Conservation (phyloP, 2,888 invertebrate species). For the Crioceris asparagi region DNA sequence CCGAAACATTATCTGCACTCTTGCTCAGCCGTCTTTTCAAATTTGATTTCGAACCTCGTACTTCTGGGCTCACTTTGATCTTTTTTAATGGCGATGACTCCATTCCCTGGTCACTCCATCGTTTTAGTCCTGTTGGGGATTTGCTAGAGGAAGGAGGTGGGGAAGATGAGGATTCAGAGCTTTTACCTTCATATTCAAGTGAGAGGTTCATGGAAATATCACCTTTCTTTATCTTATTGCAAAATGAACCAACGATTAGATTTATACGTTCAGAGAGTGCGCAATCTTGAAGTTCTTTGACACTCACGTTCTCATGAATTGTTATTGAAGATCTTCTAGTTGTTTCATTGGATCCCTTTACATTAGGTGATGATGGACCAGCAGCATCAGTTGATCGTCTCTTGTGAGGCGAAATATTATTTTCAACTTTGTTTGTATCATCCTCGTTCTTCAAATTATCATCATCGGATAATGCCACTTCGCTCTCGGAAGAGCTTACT, state of each 20-base stretch:
- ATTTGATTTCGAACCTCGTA: neutral
- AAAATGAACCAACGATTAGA: slow-evolving; percentile 27
- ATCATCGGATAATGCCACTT: neutral
- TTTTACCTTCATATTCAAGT: slow-evolving; percentile 18
- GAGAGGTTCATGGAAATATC: slow-evolving; percentile 28
- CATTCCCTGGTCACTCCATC: neutral
- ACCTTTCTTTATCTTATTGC: slow-evolving; percentile 22
- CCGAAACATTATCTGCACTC: neutral
- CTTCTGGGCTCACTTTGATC: slow-evolving; percentile 4
- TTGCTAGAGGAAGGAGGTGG: neutral
- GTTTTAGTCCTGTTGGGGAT: neutral
- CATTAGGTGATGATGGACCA: slow-evolving; percentile 1
- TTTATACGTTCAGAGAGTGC: slow-evolving; percentile 25
- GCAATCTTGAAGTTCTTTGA: slow-evolving; percentile 25
- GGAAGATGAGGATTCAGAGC: slow-evolving; percentile 1
- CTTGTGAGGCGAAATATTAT: neutral
- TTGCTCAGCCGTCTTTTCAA: neutral
- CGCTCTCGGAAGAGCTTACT: too few species aligned
- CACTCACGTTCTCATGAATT: slow-evolving; percentile 28
- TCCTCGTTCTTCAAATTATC: neutral
- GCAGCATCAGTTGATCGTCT: neutral
- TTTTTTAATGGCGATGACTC: slow-evolving; percentile 1
- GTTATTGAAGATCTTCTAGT: slow-evolving; percentile 26
- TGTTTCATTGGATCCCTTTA: slow-evolving; percentile 4
- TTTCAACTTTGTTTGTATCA: neutral